Evolutionary conservation across 2,113 vertebrate genomes (phyloP).

Genomic region (Diadophis punctatus): DNA sequence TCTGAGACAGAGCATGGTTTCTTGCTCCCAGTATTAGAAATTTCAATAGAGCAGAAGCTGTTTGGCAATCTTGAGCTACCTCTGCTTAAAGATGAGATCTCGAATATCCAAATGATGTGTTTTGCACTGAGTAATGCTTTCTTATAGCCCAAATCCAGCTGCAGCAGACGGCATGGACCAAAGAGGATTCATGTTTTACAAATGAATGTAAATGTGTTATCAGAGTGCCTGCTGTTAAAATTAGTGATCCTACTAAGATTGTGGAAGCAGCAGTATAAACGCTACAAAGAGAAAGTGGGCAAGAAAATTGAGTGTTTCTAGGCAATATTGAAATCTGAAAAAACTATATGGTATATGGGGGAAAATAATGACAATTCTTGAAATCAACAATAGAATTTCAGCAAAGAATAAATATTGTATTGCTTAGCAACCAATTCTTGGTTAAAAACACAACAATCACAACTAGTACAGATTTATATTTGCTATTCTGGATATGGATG

Average conservation of each 20-base stretch:
- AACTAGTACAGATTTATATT: not conserved
- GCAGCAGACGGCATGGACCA: not conserved
- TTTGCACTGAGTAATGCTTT: not conserved
- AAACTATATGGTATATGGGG: not conserved
- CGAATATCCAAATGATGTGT: not conserved
- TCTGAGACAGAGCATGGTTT: not conserved
- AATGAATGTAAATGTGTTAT: not conserved
- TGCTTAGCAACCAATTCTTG: not conserved
- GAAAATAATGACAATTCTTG: not conserved
- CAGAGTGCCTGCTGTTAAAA: not conserved
- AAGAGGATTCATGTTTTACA: not conserved
- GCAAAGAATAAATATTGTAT: not conserved
- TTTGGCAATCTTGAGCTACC: not conserved
- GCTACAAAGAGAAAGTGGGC: not conserved
- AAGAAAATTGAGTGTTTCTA: not conserved
- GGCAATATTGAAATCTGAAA: not conserved
- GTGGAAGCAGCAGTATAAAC: not conserved
- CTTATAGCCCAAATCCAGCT: not conserved
- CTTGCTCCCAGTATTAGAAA: not conserved
- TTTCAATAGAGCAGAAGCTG: not conserved
- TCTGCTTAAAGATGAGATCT: not conserved
- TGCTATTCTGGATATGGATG: not conserved
- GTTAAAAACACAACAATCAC: not conserved
- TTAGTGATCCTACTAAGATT: not conserved
- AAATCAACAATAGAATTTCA: not conserved